These are phyloP conservation scores for Forbesichthys papilliferus DNA, from an alignment of 2,113 vertebrate species.

Conservation along the genomic window DNA sequence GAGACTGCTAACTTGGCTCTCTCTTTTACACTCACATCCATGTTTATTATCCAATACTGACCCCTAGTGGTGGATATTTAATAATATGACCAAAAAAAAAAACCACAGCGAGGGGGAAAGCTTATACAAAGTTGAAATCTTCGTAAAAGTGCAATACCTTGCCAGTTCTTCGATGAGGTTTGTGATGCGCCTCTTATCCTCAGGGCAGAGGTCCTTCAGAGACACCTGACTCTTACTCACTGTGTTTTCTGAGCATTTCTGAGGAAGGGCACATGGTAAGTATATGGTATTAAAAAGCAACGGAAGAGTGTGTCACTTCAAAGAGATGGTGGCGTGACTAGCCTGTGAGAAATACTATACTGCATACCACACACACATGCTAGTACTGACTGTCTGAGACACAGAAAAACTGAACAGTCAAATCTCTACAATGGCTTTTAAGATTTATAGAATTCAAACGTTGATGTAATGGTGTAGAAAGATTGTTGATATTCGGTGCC, in stretches of 20 bases:
- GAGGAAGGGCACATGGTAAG: constrained; percentile 23
- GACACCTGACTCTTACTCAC: constrained; percentile 78
- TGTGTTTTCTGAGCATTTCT: constrained; percentile 72
- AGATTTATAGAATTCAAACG: no score
- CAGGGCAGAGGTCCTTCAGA: constrained; percentile 94
- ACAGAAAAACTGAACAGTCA: no score
- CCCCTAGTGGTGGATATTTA: not conserved
- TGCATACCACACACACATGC: not conserved
- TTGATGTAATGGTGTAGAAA: no score
- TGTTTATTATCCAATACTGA: no score
- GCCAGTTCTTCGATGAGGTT: constrained; percentile 96
- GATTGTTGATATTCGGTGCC: no score
- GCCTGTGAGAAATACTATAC: not conserved
- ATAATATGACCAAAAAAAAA: not conserved
- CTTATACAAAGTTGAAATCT: not conserved
- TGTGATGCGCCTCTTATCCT: constrained; percentile 95
- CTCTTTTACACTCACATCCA: no score
- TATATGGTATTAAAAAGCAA: not conserved
- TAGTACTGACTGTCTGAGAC: not conserved
- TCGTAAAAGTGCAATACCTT: constrained; percentile 74
- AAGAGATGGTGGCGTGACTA: constrained; percentile 17
- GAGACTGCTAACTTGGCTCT: no score
- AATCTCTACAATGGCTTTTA: no score
- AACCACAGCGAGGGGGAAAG: not conserved
- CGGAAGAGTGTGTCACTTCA: not conserved